Evolutionary conservation across 1,140 invertebrate genomes (phyloP).

Genomic region (Drosophila neocordata): DNA sequence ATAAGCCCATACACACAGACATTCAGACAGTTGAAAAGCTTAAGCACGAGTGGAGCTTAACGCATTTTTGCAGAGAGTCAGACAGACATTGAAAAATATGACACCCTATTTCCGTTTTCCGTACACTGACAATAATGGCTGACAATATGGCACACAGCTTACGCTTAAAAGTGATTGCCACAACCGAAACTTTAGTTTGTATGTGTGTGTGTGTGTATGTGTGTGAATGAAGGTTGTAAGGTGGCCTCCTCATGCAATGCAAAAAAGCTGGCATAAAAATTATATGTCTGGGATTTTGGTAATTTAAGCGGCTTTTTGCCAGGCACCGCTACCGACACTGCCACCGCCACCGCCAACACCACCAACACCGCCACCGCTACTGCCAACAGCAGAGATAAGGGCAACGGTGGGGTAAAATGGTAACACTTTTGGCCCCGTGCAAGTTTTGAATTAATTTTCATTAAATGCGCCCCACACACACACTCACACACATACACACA

Average conservation of each 20-base stretch:
- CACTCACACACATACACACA: slow-evolving; percentile 37
- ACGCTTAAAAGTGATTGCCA: slow-evolving; percentile 71
- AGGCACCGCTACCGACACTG: slow-evolving; percentile 37
- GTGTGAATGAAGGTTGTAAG: slow-evolving; percentile 11
- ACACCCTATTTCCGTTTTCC: slow-evolving; percentile 72
- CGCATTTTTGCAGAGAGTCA: slow-evolving; percentile 58
- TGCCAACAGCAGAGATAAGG: neutral
- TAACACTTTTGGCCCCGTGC: slow-evolving; percentile 25
- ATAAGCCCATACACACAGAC: slow-evolving; percentile 22
- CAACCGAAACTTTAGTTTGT: slow-evolving; percentile 49
- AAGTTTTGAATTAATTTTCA: slow-evolving; percentile 72
- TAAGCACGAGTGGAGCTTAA: slow-evolving; percentile 64
- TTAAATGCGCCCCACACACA: slow-evolving; percentile 53
- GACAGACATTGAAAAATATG: slow-evolving; percentile 63
- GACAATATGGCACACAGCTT: slow-evolving; percentile 75
- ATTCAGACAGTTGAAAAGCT: slow-evolving; percentile 44
- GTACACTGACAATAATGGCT: slow-evolving; percentile 73
- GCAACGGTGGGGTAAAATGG: slow-evolving; percentile 16
- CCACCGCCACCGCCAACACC: slow-evolving; percentile 6
- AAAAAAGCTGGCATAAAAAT: slow-evolving; percentile 58
- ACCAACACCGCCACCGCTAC: slow-evolving; percentile 17
- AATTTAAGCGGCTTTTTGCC: slow-evolving; percentile 70
- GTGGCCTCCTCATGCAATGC: neutral
- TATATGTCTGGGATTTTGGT: slow-evolving; percentile 73
- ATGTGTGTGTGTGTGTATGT: slow-evolving; percentile 20